Evolutionary conservation across 1,140 invertebrate genomes (phyloP).

Genomic region (Colletes gigas): DNA sequence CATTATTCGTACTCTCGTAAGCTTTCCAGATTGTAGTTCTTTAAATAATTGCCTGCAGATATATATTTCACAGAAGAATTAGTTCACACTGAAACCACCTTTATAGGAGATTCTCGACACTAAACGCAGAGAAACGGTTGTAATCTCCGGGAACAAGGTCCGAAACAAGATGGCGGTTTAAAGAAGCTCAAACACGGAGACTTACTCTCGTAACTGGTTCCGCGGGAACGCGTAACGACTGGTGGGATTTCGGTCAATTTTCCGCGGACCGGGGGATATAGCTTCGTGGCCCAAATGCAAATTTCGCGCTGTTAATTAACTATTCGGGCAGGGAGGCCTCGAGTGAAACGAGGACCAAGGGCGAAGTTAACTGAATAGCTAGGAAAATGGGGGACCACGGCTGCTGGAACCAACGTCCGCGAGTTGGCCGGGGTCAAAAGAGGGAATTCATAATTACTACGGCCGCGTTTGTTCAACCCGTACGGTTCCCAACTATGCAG

Average conservation of each 20-base stretch:
- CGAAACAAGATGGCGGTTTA: no score
- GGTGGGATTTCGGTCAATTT: constrained; percentile 27
- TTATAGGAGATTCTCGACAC: background rate
- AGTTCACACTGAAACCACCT: no score
- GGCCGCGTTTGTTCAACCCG: constrained; percentile 61
- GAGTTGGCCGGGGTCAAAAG: constrained; percentile 50
- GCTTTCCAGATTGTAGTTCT: no score
- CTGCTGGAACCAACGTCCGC: constrained; percentile 59
- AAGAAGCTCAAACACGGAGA: no score
- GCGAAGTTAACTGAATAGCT: constrained; percentile 70
- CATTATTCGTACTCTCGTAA: no score
- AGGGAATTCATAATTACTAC: constrained; percentile 73
- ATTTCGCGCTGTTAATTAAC: constrained; percentile 74
- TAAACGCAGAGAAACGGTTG: background rate
- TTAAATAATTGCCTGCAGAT: no score
- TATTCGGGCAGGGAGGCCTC: constrained; percentile 57
- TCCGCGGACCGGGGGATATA: constrained; percentile 46
- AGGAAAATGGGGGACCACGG: constrained; percentile 51
- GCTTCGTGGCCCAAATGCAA: constrained; percentile 70
- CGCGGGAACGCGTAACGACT: background rate
- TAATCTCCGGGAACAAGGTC: background rate
- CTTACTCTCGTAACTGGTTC: no score
- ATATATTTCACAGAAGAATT: no score
- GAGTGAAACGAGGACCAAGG: constrained; percentile 47
- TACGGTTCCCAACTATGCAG: constrained; percentile 48